Evolutionary conservation across 2,113 vertebrate species (phyloP), one percentile per base, ranked within the genome.

Genomic region (Pollachius pollachius): DNA sequence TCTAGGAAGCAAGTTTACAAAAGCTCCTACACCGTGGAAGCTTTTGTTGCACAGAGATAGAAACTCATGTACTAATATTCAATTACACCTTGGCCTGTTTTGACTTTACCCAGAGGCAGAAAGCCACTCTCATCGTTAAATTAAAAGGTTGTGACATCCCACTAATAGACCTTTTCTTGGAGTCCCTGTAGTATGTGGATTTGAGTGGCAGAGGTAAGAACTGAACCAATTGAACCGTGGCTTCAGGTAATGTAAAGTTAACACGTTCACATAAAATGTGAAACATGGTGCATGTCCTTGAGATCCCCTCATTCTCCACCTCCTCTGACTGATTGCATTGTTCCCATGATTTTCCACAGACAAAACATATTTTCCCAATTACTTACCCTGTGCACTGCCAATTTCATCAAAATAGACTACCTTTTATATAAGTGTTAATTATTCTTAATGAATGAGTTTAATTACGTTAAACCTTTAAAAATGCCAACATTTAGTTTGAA

Each of bases 301-400:
- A 54, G 74, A 72, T 74, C 81, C 84, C 68, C 75, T 82, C 68
- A 78, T 62, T 70, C 82, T 62, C 56, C 68, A 77, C 84, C 70
- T 73, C 77, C 81, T 21, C 68, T 85, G 59, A 84, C 34, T 0
- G 67, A 73, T 78, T 59, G 65, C 67, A 70, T 76, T 70, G 15
- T 79, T 76, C 67, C 70, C 63, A 65, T 78, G 83, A 74, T 76
- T 78, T 77, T 83, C 71, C 69, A 70, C 84, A 80, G 69, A 80
- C 79, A 77, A 84, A 79, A 79, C 41, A 66, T 82, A 69, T 68
- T 18, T 80, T 65, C 77, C 71, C 27, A 56, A 65, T 72, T 73
- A 69, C 60, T 79, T 70, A 73, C 72, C 74, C 62, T 67, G 73
- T 78, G 76, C 80, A 85, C 88, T 88, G 88, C 87, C 83, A 89